Evolutionary conservation across 2,113 vertebrate genomes (phyloP).

Genomic region (Rynchops niger): DNA sequence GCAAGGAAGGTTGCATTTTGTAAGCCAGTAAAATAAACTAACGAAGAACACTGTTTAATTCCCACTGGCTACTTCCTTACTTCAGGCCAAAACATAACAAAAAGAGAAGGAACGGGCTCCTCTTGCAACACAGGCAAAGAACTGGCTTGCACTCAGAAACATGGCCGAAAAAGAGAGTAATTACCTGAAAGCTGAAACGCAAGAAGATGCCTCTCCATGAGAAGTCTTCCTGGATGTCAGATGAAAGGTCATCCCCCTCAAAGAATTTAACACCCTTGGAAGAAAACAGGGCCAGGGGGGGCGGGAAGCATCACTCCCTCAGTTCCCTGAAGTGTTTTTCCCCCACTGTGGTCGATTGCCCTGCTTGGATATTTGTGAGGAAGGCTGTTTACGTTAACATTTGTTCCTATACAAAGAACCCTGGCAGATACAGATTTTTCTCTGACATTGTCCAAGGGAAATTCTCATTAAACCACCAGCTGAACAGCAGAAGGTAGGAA

Average conservation of each 20-base stretch:
- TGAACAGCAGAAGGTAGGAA: not conserved
- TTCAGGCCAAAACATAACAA: not conserved
- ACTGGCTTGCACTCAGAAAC: not conserved
- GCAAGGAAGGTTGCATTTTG: not conserved
- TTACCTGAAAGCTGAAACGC: not conserved
- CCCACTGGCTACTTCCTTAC: not conserved
- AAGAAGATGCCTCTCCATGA: not conserved
- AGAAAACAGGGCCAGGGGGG: not conserved
- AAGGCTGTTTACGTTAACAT: not conserved
- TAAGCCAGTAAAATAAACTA: not conserved
- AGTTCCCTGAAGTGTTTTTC: not conserved
- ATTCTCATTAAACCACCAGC: not conserved
- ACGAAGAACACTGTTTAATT: conserved; percentile 1
- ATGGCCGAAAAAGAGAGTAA: not conserved
- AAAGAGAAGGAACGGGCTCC: not conserved
- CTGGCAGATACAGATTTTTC: not conserved
- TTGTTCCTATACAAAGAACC: not conserved
- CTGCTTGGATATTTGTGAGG: not conserved
- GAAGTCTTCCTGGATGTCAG: not conserved
- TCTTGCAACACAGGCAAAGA: not conserved
- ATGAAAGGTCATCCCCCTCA: not conserved
- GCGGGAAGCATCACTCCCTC: not conserved
- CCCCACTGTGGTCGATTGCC: not conserved
- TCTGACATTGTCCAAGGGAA: not conserved
- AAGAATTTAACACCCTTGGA: not conserved